These are phyloP conservation scores for Ommatoiulus sabulosus DNA, from an alignment of 2,888 invertebrate genomes.

Conservation along the genomic window DNA sequence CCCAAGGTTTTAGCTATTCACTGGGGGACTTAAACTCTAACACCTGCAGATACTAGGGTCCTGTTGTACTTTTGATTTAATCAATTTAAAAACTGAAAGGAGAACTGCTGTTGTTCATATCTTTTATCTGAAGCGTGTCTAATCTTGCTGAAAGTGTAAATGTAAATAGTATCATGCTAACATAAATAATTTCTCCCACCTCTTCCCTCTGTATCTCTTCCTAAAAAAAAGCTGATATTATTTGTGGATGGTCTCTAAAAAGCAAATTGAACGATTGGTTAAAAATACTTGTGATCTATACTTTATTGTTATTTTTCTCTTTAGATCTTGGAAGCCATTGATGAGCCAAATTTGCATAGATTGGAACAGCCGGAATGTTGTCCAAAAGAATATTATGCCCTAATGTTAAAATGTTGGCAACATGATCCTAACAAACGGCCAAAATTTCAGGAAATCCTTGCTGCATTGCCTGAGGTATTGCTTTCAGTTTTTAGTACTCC, in stretches of 20 bases:
- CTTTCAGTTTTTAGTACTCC: too few relatives aligned
- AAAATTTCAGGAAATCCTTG: constrained; percentile 86
- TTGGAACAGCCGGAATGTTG: constrained; percentile 95
- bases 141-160: too few relatives aligned
- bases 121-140: too few relatives aligned
- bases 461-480: constrained; percentile 78
- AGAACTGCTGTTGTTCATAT: too few relatives aligned
- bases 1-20: too few relatives aligned
- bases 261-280: background rate
- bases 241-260: background rate
- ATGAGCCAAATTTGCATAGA: constrained; percentile 90
- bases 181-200: too few relatives aligned
- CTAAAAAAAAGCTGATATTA: background rate
- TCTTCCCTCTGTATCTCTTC: background rate
- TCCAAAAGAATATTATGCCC: constrained; percentile 88
- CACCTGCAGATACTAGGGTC: too few relatives aligned
- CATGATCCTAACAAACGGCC: constrained; percentile 91
- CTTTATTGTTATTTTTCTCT: constrained; percentile 1
- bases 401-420: constrained; percentile 97
- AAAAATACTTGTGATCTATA: background rate
- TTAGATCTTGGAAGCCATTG: constrained; percentile 90
- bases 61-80: too few relatives aligned
- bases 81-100: too few relatives aligned
- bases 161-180: too few relatives aligned
- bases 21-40: too few relatives aligned